Conservation (phyloP, 2,797 vertebrate species). For the Neosalanx taihuensis region DNA sequence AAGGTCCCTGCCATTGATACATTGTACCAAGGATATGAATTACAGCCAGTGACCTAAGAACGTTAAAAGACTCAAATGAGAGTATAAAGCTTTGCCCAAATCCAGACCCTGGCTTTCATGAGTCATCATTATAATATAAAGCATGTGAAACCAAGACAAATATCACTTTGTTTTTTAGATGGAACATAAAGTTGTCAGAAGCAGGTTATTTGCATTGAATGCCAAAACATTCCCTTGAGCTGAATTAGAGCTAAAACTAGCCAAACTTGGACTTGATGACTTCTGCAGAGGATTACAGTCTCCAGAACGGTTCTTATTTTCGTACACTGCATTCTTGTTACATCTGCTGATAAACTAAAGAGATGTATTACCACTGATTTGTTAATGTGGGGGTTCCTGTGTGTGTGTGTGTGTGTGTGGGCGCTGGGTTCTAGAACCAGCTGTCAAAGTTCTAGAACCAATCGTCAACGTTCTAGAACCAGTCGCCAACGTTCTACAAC, state of each 20-base stretch:
- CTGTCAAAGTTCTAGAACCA: conserved; percentile 34
- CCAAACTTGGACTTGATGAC: background rate
- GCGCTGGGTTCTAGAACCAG: conserved; percentile 34
- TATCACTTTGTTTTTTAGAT: conserved; percentile 30
- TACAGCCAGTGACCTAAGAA: background rate
- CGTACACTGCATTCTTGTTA: background rate
- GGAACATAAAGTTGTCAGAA: background rate
- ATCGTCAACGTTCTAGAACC: conserved; percentile 45
- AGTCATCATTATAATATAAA: conserved; percentile 34
- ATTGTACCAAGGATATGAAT: conserved; percentile 4
- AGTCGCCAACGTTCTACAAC: conserved; percentile 46
- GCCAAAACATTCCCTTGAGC: background rate
- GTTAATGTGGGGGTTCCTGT: conserved; percentile 37
- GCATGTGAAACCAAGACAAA: conserved; percentile 39
- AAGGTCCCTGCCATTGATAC: background rate
- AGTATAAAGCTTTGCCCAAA: background rate
- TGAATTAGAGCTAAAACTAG: background rate
- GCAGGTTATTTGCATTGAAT: background rate
- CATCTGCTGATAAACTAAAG: conserved; percentile 2
- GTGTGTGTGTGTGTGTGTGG: conserved; percentile 34
- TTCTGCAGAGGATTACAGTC: background rate
- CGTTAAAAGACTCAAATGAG: conserved; percentile 2
- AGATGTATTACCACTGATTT: conserved; percentile 14
- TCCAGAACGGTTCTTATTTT: background rate
- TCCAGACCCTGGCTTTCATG: background rate